A percentile compares a stretch with the other conserved stretches of the same genome.
Conservation (phyloP, 2,797 vertebrate genomes). For the Melanotaenia maccullochi region DNA sequence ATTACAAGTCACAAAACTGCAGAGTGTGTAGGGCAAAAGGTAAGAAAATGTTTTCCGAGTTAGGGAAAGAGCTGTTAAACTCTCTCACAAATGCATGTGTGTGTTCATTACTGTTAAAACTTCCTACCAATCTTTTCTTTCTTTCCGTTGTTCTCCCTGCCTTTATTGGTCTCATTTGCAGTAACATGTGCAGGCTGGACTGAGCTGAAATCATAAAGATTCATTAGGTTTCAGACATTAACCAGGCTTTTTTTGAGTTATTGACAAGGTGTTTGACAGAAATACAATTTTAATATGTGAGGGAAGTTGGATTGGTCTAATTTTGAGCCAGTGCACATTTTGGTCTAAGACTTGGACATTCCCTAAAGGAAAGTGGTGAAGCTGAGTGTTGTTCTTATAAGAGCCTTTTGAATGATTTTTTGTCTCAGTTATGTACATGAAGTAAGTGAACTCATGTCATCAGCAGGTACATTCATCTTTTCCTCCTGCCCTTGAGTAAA, state of each 20-base stretch:
- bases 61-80: constrained; percentile 66
- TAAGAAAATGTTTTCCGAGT: constrained; percentile 66
- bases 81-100: constrained; percentile 71
- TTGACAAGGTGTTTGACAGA: constrained; percentile 18
- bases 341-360: not conserved
- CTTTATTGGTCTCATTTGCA: constrained; percentile 62
- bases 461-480: constrained; percentile 6
- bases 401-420: not conserved
- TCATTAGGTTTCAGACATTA: constrained; percentile 32
- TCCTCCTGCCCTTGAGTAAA: not conserved
- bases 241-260: constrained; percentile 14
- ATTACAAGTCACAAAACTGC: constrained; percentile 64
- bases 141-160: constrained; percentile 7
- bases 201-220: constrained; percentile 36
- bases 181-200: constrained; percentile 41
- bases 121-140: constrained; percentile 47
- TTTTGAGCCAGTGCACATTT: not conserved
- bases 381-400: not conserved
- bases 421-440: not conserved
- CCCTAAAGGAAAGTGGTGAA: not conserved
- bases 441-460: not conserved
- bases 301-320: not conserved
- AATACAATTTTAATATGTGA: constrained; percentile 3
- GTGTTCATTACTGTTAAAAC: constrained; percentile 70
- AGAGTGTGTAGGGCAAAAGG: constrained; percentile 60